Percentiles rank a stretch among this genome's conserved stretches.
These are phyloP conservation scores for Criorhina ranunculi DNA, from an alignment of 2,888 invertebrate species.

Conservation along the genomic window DNA sequence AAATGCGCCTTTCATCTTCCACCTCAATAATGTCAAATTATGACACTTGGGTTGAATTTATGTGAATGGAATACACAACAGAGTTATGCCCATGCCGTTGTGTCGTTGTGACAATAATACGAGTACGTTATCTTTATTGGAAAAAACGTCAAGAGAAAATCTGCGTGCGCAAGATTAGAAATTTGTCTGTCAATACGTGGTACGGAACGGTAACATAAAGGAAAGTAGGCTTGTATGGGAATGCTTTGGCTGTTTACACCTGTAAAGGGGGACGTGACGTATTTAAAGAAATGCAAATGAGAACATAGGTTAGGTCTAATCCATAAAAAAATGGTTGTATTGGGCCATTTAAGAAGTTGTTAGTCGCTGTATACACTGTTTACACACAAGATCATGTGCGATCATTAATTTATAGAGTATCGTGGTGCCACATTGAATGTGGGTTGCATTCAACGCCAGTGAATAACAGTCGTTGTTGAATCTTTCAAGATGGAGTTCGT, in stretches of 20 bases:
- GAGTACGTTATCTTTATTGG: slow-evolving; percentile 7
- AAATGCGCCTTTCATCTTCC: slow-evolving; percentile 68
- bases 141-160: slow-evolving; percentile 40
- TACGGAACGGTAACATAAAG: too few species aligned
- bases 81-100: slow-evolving; percentile 26
- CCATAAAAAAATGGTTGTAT: too few species aligned
- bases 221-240: slow-evolving; percentile 41
- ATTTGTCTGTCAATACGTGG: slow-evolving; percentile 10
- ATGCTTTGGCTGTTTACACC: neutral
- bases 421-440: too few species aligned
- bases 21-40: slow-evolving; percentile 72
- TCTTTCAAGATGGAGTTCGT: too few species aligned
- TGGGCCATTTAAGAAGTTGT: too few species aligned
- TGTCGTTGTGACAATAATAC: slow-evolving; percentile 13
- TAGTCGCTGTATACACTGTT: too few species aligned
- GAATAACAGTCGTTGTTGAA: too few species aligned
- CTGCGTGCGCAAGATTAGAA: slow-evolving; percentile 39
- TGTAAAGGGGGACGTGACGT: slow-evolving; percentile 26
- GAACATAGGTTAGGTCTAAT: too few species aligned
- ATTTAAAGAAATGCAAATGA: neutral
- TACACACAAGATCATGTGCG: too few species aligned
- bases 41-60: slow-evolving; percentile 62
- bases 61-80: slow-evolving; percentile 70
- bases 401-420: too few species aligned
- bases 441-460: too few species aligned